These are phyloP conservation scores for Stenchaetothrips biformis DNA, from an alignment of 2,888 invertebrate species.

Conservation along the genomic window DNA sequence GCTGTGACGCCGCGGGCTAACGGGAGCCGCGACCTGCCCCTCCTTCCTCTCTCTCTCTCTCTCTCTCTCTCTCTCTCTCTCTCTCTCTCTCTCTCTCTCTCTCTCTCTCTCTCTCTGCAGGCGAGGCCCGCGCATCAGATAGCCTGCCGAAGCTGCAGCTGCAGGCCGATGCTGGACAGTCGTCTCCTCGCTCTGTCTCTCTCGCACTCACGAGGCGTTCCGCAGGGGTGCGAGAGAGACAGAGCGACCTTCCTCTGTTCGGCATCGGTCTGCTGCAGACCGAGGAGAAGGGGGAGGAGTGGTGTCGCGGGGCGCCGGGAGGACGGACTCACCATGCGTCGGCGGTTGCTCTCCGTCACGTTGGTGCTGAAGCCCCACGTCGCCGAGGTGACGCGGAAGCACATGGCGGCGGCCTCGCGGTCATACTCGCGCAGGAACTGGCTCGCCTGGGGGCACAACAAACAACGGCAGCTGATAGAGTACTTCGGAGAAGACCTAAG, in stretches of 20 bases:
- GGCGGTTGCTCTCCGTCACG: constrained; percentile 64
- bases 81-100: no score
- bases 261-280: background rate
- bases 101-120: no score
- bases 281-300: background rate
- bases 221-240: background rate
- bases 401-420: constrained; percentile 65
- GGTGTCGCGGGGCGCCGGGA: background rate
- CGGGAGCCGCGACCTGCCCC: background rate
- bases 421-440: constrained; percentile 70
- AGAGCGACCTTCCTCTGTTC: background rate
- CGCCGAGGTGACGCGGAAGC: constrained; percentile 63
- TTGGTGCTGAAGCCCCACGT: constrained; percentile 76
- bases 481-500: no score
- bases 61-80: no score
- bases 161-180: no score
- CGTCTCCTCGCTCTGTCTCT: no score
- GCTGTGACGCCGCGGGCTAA: background rate
- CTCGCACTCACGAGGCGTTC: no score
- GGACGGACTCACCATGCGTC: constrained; percentile 54
- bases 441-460: constrained; percentile 51
- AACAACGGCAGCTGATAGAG: no score
- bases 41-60: no score
- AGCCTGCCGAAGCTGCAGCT: no score
- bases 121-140: no score